Evolutionary conservation across 2,888 invertebrate species (phyloP).

Genomic region (Gisinianus flammeolus): DNA sequence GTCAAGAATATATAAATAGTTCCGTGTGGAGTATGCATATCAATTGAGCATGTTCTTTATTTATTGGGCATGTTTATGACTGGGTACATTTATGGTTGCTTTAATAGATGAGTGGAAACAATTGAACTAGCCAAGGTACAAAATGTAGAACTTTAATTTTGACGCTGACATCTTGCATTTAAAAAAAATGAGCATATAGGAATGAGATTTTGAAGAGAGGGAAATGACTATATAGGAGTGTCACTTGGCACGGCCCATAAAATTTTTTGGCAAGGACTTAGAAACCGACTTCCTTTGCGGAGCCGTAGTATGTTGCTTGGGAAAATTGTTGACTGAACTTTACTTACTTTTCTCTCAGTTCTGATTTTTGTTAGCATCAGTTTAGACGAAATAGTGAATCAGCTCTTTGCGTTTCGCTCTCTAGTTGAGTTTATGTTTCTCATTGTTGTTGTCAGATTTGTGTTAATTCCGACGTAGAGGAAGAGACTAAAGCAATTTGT

Average conservation of each 20-base stretch:
- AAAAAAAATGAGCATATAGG: not conserved
- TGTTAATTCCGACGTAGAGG: not conserved
- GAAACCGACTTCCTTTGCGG: conserved; percentile 30
- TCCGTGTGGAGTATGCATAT: no score
- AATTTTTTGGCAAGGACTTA: conserved; percentile 38
- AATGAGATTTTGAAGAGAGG: not conserved
- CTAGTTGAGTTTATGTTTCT: not conserved
- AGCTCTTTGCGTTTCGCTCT: conserved; percentile 2
- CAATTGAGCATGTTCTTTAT: not conserved
- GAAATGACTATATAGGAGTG: conserved; percentile 25
- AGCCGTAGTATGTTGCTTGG: conserved; percentile 8
- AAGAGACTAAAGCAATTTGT: no score
- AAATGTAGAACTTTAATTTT: not conserved
- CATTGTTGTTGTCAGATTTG: conserved; percentile 2
- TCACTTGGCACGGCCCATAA: conserved; percentile 39
- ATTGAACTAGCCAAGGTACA: not conserved
- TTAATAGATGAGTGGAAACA: conserved; percentile 6
- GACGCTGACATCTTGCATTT: conserved; percentile 10
- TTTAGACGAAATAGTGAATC: not conserved
- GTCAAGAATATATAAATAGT: no score
- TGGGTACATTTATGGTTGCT: not conserved
- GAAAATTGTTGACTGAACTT: not conserved
- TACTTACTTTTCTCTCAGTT: not conserved
- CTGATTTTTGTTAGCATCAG: not conserved
- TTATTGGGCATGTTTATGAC: not conserved